Conservation (phyloP, 1,140 invertebrate genomes). For the Drosophila auraria region DNA sequence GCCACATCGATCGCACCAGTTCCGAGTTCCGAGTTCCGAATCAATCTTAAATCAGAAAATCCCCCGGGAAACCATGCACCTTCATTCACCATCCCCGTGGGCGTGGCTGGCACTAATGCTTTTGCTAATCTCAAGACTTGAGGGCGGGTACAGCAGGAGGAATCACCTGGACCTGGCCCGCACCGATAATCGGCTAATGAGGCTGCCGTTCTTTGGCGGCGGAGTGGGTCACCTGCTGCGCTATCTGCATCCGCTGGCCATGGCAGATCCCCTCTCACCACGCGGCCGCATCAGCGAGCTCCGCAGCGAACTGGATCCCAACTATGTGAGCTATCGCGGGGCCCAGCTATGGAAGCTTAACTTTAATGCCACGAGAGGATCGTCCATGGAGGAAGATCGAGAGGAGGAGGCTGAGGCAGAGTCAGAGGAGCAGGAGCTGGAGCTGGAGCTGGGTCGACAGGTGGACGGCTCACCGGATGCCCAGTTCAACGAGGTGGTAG, state of each 20-base stretch:
- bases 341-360: constrained; percentile 79
- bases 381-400: constrained; percentile 17
- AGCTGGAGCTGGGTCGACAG: constrained; percentile 8
- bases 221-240: constrained; percentile 71
- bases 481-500: constrained; percentile 64
- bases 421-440: constrained; percentile 1
- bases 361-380: constrained; percentile 62
- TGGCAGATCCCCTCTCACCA: constrained; percentile 1
- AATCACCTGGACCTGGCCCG: constrained; percentile 20
- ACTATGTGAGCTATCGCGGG: constrained; percentile 76
- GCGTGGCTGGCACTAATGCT: background rate
- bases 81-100: background rate
- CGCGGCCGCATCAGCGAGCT: constrained; percentile 62
- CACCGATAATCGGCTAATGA: constrained; percentile 28
- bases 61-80: constrained; percentile 1
- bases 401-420: background rate
- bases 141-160: background rate
- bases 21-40: constrained; percentile 1
- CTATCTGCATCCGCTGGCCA: constrained; percentile 61
- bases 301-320: constrained; percentile 70
- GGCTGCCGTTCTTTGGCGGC: constrained; percentile 69
- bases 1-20: constrained; percentile 34
- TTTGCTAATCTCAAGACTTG: background rate
- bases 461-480: constrained; percentile 48
- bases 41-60: too few species aligned